Base-by-base conservation (phyloP, 2,888 invertebrate genomes). In the Melangyna quadrimaculata region DNA sequence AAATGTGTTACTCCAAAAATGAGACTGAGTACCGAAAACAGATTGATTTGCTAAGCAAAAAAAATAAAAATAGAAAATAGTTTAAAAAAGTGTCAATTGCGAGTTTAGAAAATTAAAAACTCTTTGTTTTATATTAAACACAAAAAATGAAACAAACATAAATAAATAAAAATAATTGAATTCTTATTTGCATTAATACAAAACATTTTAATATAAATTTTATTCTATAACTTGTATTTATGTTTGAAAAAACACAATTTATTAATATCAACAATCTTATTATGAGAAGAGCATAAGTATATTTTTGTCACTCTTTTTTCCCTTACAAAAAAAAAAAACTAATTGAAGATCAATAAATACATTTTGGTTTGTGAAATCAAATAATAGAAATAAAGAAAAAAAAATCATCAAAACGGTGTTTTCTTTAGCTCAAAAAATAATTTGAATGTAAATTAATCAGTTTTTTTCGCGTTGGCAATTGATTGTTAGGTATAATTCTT, bases 11-110 rank as follows among this genome's bases (percentile, higher is more conserved):
- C 43, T 72, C 65, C 45, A 65, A 19, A 29, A 63, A 78, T 72
- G 72, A 78, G 78, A 78, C 78, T 78, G 78, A 78, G 65, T 65
- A 63, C 27, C 32, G 27, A 70, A 65, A 55, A 78, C 71, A 65
- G 45, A 78, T 65, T 57, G 72, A 65, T 65, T 72, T 78, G 78
- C 72, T 51, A 57, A 67, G 78, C 72, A 78, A 78, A 71, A 72
- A n/a, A 71, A 45, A n/a, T 27, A 35, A 22, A 72, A 45, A 71
- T 55, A 12, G 48, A 22, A 51, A 53, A 32, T 43, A 59, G 37
- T 67, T 55, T 24, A 55, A 61, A 78, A 71, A 63, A 27, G 35
- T 51, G 67, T 67, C 48, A 71, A 43, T 53, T 63, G 53, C 40
- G 35, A 53, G 70, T 78, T 70, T 59, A 10, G 19, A 19, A 12